Percentiles rank a stretch among this genome's conserved stretches.
Conservation (phyloP, 2,113 vertebrate species). For the Gambusia holbrooki region DNA sequence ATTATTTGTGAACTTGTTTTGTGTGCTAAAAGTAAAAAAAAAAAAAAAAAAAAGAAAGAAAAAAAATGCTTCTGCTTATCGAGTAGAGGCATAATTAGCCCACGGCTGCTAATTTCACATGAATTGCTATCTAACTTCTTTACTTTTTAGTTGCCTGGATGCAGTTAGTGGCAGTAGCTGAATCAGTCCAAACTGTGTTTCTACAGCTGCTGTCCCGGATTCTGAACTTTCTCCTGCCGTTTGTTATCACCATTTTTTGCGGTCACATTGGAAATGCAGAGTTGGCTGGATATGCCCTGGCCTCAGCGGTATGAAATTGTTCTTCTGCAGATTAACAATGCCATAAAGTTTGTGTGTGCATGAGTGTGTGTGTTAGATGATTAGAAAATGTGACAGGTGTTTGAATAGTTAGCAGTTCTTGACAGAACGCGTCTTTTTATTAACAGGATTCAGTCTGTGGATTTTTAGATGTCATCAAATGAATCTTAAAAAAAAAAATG, state of each 20-base stretch:
- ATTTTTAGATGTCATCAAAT: neutral
- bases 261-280: constrained; percentile 92
- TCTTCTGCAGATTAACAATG: neutral
- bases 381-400: neutral
- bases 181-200: neutral
- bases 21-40: neutral
- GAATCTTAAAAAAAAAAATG: neutral
- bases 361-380: neutral
- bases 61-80: neutral
- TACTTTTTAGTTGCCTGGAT: neutral
- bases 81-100: neutral
- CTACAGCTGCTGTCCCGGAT: constrained; percentile 86
- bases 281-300: constrained; percentile 88
- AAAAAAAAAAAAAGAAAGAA: neutral
- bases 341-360: neutral
- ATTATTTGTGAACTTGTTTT: neutral
- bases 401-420: neutral
- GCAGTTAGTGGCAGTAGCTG: neutral
- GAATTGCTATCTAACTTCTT: constrained; percentile 7
- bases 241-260: constrained; percentile 91
- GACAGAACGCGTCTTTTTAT: too few species aligned
- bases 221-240: constrained; percentile 85
- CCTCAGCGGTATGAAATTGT: constrained; percentile 83
- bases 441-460: too few species aligned
- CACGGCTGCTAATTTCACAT: constrained; percentile 15